These are phyloP conservation scores for Spermophilus dauricus DNA, from an alignment of 2,113 vertebrate species.

Conservation along the genomic window DNA sequence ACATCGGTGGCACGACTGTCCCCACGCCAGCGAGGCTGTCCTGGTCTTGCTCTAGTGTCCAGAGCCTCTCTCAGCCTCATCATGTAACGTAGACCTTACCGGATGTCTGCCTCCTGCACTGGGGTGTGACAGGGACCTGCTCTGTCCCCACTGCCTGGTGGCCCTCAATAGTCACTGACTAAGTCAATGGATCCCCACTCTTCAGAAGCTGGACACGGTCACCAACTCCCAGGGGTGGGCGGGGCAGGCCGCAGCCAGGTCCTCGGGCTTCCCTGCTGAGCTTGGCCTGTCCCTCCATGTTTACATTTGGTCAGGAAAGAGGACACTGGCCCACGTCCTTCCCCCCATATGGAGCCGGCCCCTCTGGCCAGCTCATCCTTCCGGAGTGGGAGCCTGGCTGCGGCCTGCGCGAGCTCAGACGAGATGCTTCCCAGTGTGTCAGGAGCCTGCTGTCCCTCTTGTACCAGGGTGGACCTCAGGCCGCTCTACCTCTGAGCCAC, in stretches of 20 bases:
- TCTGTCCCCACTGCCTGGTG: not conserved
- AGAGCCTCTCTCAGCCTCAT: not conserved
- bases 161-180: not conserved
- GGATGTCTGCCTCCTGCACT: not conserved
- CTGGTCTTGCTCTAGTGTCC: not conserved
- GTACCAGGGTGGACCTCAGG: no score
- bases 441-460: no score
- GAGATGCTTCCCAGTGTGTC: no score
- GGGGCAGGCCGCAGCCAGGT: not conserved
- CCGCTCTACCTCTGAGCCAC: no score
- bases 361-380: no score
- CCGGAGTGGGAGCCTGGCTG: not conserved
- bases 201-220: not conserved
- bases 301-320: not conserved
- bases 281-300: no score
- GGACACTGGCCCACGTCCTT: not conserved
- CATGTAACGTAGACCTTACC: rapidly evolving
- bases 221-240: not conserved
- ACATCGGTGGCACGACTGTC: rapidly evolving
- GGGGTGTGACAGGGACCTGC: no score
- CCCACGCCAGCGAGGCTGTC: rapidly evolving
- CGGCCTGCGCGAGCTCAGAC: no score
- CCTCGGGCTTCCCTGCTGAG: not conserved
- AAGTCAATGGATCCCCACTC: rapidly evolving
- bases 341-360: no score